phyloP scores from a whole-genome alignment of 2,113 vertebrate species.

The Sisor rabdophorus region DNA sequence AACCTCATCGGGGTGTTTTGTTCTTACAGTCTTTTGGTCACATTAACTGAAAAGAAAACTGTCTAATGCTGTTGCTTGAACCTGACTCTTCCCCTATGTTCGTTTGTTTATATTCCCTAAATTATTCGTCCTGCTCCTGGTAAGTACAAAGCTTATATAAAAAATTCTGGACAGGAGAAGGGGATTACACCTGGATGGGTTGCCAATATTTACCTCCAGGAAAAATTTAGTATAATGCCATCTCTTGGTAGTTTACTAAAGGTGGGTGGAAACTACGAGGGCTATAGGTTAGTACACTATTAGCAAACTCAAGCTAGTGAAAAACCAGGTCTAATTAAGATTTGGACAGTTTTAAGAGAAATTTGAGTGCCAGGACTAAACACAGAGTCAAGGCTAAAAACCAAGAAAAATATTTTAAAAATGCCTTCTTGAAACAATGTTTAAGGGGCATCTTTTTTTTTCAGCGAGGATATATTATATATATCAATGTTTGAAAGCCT shows the following conservation, averaged over 20 bases:
- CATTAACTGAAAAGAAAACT: not conserved
- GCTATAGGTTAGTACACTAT: not conserved
- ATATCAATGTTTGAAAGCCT: not conserved
- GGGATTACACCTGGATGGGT: not conserved
- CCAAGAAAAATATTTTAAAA: not conserved
- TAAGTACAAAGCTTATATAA: not conserved
- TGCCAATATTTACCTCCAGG: not conserved
- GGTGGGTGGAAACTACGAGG: not conserved
- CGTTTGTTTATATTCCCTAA: not conserved
- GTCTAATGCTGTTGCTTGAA: not conserved
- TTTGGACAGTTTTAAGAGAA: not conserved
- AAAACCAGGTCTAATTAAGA: not conserved
- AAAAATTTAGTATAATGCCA: not conserved
- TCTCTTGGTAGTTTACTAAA: not conserved
- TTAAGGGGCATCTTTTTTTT: too few species aligned
- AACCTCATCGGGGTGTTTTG: not conserved
- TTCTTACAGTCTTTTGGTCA: not conserved
- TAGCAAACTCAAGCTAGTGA: not conserved
- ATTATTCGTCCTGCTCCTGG: not conserved
- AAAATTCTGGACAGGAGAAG: not conserved
- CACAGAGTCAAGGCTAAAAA: not conserved
- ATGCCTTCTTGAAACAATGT: not conserved
- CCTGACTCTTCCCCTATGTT: not conserved
- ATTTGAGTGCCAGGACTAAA: not conserved
- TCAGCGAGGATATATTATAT: too few species aligned